Base-by-base conservation (phyloP, 2,888 invertebrate species). In the Choreutis nemorana region DNA sequence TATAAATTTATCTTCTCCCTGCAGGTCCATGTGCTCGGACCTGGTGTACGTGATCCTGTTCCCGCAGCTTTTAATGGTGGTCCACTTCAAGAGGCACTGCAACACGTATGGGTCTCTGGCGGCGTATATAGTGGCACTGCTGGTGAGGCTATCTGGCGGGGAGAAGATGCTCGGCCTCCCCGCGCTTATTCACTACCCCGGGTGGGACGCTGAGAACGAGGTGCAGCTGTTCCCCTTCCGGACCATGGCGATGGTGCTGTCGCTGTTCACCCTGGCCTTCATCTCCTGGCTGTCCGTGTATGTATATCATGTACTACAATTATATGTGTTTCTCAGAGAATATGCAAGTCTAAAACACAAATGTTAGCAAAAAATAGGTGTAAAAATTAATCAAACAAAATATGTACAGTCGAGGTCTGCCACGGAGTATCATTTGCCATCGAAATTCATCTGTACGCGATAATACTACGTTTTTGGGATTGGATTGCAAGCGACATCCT, bases 31-130 rank as follows among this genome's bases (percentile, higher is more conserved):
- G 87, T 98, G 98, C 75, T 97, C 97, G 25, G 99, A 99, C 77
- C 82, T 99, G 61, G 97, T 99, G 42, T 99, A 97, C 83, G 97
- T 97, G 45, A 96, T 99, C 58, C 86, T 99, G 45, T 99, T 99
- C 73, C 98, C 99, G 1, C 99, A 97, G 75, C 86, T 99, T 12
- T 83, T 97, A 48, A 96, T 96, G 89, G 98, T 98, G 46, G 96
- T 99, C 12, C 97, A 98, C 78, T 92, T 96, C 77, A 90, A 92
- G 66, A 84, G 89, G 41, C 83, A 92, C 63, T 94, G 95, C 79
- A 99, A 99, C 80, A 97, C 97, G 6, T 99, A 99, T 68, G 98
- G 98, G 18, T 97, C 97, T 23, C 80, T 99, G 29, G 82, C 90
- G 1, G 94, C 94, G 1, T 94, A 94, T 68, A 82, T 92, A 36